These are phyloP conservation scores for Pseudococcus jackbeardsleyi DNA, from an alignment of 2,888 invertebrate species.

Conservation along the genomic window DNA sequence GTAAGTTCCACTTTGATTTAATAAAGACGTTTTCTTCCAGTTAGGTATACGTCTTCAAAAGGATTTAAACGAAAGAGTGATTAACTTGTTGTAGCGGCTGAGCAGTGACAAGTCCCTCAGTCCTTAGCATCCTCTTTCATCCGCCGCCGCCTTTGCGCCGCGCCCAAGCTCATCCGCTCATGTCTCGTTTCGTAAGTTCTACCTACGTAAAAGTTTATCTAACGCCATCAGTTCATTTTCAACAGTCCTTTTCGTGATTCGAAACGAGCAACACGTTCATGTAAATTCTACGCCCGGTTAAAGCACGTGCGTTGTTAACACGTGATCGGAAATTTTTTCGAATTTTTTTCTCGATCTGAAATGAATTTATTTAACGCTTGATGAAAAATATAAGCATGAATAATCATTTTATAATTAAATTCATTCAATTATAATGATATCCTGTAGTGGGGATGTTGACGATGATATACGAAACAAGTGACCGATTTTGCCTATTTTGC, in stretches of 20 bases:
- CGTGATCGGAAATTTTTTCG: conserved; percentile 48
- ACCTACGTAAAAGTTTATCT: conserved; percentile 51
- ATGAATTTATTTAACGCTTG: conserved; percentile 27
- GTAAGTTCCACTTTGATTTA: conserved; percentile 63
- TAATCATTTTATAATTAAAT: not conserved
- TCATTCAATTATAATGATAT: conserved; percentile 15
- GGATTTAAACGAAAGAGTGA: conserved; percentile 62
- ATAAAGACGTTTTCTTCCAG: conserved; percentile 60
- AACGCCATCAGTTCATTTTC: conserved; percentile 62
- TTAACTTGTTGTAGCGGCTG: conserved; percentile 65
- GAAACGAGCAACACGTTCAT: conserved; percentile 56
- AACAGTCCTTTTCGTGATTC: conserved; percentile 62
- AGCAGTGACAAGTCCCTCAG: conserved; percentile 61
- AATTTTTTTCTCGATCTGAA: not conserved
- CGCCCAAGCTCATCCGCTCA: conserved; percentile 28
- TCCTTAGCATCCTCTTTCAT: conserved; percentile 44
- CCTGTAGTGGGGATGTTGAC: not conserved
- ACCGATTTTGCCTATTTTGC: not conserved
- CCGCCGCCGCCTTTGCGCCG: not conserved
- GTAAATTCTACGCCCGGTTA: not conserved
- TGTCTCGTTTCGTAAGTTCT: conserved; percentile 52
- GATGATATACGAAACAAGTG: not conserved
- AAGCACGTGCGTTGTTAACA: conserved; percentile 37
- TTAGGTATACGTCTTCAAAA: conserved; percentile 62
- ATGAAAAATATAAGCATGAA: not conserved